Conservation (phyloP, 2,113 vertebrate species). For the Istiophorus platypterus region DNA sequence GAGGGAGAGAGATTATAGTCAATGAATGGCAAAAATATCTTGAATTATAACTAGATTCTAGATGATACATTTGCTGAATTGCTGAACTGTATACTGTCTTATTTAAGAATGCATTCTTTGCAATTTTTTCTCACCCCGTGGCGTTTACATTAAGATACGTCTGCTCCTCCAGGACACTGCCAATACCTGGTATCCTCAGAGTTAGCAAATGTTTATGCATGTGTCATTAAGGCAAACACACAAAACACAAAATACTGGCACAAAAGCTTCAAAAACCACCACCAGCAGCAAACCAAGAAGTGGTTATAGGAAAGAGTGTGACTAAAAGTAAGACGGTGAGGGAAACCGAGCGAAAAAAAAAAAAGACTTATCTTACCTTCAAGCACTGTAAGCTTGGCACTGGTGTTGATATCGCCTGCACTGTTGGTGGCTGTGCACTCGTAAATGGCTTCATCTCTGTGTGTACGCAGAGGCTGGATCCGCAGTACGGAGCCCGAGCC, state of each 20-base stretch:
- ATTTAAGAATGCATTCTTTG: conserved; percentile 46
- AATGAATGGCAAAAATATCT: background rate
- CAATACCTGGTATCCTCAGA: conserved; percentile 46
- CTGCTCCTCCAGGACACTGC: conserved; percentile 38
- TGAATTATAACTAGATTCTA: conserved; percentile 6
- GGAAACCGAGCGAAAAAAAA: conserved; percentile 26
- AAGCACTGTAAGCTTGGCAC: conserved; percentile 97
- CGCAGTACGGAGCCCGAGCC: conserved; percentile 98
- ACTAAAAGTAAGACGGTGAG: conserved; percentile 21
- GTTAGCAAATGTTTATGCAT: conserved; percentile 54
- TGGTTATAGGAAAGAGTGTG: background rate
- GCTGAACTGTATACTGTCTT: conserved; percentile 4
- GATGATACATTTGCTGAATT: conserved; percentile 26
- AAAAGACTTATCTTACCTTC: conserved; percentile 87
- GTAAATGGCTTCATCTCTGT: conserved; percentile 97
- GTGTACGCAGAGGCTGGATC: conserved; percentile 96
- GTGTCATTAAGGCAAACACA: conserved; percentile 58
- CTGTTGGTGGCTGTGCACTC: conserved; percentile 97
- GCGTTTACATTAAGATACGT: conserved; percentile 44
- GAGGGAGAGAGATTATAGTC: background rate
- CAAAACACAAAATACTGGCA: conserved; percentile 12
- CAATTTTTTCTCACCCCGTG: conserved; percentile 30
- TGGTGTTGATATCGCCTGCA: conserved; percentile 95
- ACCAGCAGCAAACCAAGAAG: background rate
- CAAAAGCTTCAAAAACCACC: conserved; percentile 22